Percentiles rank a stretch among this genome's conserved stretches.
Conservation (phyloP, 2,797 vertebrate species). For the Agapornis canus region DNA sequence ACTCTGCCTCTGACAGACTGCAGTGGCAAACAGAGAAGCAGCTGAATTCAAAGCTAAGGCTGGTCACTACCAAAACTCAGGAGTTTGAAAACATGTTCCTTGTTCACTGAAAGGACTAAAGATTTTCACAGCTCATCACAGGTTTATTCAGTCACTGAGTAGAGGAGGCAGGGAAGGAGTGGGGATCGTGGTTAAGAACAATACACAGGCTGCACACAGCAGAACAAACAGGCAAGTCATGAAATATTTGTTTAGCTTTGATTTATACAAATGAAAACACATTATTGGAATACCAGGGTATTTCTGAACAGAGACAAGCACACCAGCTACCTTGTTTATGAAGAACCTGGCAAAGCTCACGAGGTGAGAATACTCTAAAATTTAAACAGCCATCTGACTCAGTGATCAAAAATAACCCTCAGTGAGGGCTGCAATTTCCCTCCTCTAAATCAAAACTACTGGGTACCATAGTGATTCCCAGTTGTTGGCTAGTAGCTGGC, state of each 20-base stretch:
- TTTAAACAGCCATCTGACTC: neutral
- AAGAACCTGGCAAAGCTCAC: neutral
- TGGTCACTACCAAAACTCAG: neutral
- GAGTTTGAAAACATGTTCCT: neutral
- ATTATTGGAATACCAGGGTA: fast-evolving
- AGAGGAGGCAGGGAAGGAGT: fast-evolving
- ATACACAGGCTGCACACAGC: fast-evolving
- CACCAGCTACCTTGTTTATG: neutral
- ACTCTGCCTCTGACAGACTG: neutral
- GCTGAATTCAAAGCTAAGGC: neutral
- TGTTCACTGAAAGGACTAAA: neutral
- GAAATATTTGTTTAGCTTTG: neutral
- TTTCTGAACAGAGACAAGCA: neutral
- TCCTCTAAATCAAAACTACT: neutral
- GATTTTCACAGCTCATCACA: neutral
- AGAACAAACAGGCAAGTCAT: neutral
- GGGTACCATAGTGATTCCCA: neutral
- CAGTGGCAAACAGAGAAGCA: neutral
- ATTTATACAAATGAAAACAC: neutral
- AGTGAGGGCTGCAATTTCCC: neutral
- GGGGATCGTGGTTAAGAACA: neutral
- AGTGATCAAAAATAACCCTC: neutral
- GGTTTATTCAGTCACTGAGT: neutral
- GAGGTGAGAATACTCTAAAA: neutral
- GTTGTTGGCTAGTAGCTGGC: neutral